Percentiles rank a stretch among this genome's conserved stretches.
phyloP scores from a whole-genome alignment of 1,140 invertebrate genomes.

The Probaryconus sp. region DNA sequence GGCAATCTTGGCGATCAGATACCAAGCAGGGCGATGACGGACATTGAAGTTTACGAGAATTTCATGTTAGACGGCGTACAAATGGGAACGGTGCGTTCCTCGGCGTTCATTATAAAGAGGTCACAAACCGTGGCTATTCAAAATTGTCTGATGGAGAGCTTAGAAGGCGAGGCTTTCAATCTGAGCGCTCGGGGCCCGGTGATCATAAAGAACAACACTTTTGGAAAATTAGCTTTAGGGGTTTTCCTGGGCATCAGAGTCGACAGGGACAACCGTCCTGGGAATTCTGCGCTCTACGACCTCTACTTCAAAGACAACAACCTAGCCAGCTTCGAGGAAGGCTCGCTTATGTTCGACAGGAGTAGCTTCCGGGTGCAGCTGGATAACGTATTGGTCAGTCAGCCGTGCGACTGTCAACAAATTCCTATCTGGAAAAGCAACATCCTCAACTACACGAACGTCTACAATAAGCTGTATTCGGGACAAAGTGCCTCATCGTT shows the following conservation, averaged over 20 bases:
- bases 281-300: slow-evolving; percentile 69
- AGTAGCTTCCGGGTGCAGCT: slow-evolving; percentile 79
- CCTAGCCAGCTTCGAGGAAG: slow-evolving; percentile 78
- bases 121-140: slow-evolving; percentile 81
- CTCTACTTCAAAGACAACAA: slow-evolving; percentile 84
- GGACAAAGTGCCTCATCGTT: slow-evolving; percentile 34
- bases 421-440: slow-evolving; percentile 74
- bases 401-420: slow-evolving; percentile 80
- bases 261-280: slow-evolving; percentile 73
- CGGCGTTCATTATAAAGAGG: slow-evolving; percentile 80
- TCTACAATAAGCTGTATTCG: slow-evolving; percentile 65
- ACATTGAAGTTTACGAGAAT: slow-evolving; percentile 83
- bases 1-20: slow-evolving; percentile 78
- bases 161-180: slow-evolving; percentile 83
- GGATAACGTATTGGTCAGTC: slow-evolving; percentile 81
- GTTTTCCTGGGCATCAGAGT: slow-evolving; percentile 82
- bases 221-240: slow-evolving; percentile 79
- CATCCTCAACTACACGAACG: slow-evolving; percentile 74
- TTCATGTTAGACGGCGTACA: slow-evolving; percentile 78
- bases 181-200: slow-evolving; percentile 81
- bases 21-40: slow-evolving; percentile 85
- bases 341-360: slow-evolving; percentile 81
- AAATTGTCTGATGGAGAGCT: slow-evolving; percentile 80
- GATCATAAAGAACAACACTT: slow-evolving; percentile 83
- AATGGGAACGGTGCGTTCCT: slow-evolving; percentile 73